Evolutionary conservation across 2,888 invertebrate genomes (phyloP).

Genomic region (Pammene fasciana): DNA sequence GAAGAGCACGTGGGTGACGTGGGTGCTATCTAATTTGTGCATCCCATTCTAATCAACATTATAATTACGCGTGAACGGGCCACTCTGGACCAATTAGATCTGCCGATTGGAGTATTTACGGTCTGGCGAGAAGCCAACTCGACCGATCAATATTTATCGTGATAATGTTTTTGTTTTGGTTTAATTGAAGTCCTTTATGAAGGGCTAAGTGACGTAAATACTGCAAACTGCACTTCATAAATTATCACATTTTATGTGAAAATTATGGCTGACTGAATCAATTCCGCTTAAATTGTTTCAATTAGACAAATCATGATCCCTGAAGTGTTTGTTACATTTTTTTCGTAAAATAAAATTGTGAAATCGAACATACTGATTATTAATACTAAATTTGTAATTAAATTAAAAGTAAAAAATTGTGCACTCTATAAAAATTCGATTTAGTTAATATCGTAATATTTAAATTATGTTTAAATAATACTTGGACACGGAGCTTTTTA

Average conservation of each 20-base stretch:
- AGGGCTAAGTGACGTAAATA: constrained; percentile 7
- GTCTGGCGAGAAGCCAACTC: constrained; percentile 30
- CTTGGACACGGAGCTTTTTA: no score
- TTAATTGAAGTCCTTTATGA: constrained; percentile 23
- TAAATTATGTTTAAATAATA: no score
- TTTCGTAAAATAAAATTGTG: no score
- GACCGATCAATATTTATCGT: constrained; percentile 25
- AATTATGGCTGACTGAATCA: background rate
- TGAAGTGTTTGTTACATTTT: no score
- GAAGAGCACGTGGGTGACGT: constrained; percentile 49
- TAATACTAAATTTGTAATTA: no score
- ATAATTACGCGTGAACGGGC: constrained; percentile 44
- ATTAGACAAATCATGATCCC: background rate
- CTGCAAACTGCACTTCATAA: background rate
- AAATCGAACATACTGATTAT: no score
- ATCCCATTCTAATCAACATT: constrained; percentile 46
- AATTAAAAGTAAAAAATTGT: no score
- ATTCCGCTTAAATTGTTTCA: background rate
- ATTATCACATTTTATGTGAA: background rate
- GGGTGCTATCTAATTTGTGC: constrained; percentile 46
- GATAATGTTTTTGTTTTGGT: constrained; percentile 32
- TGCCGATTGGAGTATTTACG: constrained; percentile 36
- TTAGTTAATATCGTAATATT: no score
- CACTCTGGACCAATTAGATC: constrained; percentile 34
- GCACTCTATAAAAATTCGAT: no score